phyloP scores from a whole-genome alignment of 2,888 invertebrate species.

The Cryptocheilus praepositus region DNA sequence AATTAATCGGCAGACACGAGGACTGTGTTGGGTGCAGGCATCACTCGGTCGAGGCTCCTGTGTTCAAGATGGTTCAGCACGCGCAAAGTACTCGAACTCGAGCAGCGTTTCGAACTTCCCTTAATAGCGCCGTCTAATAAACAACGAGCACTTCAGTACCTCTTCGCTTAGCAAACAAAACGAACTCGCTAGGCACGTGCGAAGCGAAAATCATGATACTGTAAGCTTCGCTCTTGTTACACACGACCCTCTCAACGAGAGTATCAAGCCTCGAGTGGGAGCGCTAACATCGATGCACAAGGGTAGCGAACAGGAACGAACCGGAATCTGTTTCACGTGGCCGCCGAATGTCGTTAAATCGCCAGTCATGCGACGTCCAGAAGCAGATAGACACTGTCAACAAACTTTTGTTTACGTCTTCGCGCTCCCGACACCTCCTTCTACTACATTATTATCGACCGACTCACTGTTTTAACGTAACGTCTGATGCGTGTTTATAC shows the following conservation, averaged over 20 bases:
- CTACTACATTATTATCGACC: too few species aligned
- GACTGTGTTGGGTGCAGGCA: constrained; percentile 23
- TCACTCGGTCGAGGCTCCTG: constrained; percentile 30
- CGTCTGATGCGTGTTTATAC: too few species aligned
- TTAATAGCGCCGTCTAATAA: constrained; percentile 63
- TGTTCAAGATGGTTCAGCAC: constrained; percentile 35
- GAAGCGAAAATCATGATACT: constrained; percentile 73
- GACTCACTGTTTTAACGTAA: too few species aligned
- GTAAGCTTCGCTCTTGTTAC: constrained; percentile 66
- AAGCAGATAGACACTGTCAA: too few species aligned
- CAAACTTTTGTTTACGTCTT: too few species aligned
- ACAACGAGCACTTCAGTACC: constrained; percentile 61
- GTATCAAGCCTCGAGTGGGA: not conserved
- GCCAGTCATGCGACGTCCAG: too few species aligned
- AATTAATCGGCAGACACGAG: constrained; percentile 47
- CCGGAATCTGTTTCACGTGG: too few species aligned
- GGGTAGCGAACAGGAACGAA: too few species aligned
- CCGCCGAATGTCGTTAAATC: too few species aligned
- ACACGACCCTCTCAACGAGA: constrained; percentile 24
- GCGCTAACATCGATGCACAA: not conserved
- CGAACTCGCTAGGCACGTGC: constrained; percentile 68
- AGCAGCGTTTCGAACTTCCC: constrained; percentile 47
- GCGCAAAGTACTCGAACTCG: constrained; percentile 27
- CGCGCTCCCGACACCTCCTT: too few species aligned
- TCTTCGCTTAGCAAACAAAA: constrained; percentile 69